Evolutionary conservation across 2,888 invertebrate genomes (phyloP).

Genomic region (Nephrotoma appendiculata): DNA sequence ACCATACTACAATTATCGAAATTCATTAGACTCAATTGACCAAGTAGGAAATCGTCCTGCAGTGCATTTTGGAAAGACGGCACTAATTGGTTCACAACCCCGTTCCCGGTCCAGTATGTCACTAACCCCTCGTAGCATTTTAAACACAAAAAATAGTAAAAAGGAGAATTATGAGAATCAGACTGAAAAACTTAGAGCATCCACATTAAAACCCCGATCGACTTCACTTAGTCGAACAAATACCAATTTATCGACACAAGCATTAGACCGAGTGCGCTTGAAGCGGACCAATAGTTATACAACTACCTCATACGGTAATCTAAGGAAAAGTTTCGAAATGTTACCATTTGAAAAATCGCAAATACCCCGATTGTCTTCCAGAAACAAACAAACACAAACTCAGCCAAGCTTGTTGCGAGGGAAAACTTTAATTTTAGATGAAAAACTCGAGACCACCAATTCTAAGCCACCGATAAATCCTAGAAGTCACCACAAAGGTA

Average conservation of each 20-base stretch:
- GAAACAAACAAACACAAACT: neutral
- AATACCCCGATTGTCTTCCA: slow-evolving; percentile 1
- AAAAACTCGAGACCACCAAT: neutral
- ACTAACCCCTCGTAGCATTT: slow-evolving; percentile 3
- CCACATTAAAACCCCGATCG: neutral
- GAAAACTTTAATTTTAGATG: neutral
- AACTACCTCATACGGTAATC: neutral
- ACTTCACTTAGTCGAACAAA: neutral
- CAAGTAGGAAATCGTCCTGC: neutral
- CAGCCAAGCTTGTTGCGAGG: neutral
- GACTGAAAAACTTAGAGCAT: neutral
- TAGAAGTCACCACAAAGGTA: slow-evolving; percentile 27
- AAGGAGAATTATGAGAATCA: neutral
- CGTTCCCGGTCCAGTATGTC: neutral
- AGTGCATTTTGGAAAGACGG: neutral
- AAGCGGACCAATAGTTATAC: neutral
- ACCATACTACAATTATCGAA: slow-evolving; percentile 4
- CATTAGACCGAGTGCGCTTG: neutral
- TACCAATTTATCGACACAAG: neutral
- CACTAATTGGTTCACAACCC: neutral
- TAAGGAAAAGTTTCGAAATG: slow-evolving; percentile 1
- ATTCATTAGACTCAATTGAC: neutral
- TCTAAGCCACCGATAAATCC: slow-evolving; percentile 21
- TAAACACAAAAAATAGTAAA: neutral
- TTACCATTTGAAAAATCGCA: neutral